Percentiles rank a stretch among this genome's conserved stretches.
Conservation (phyloP, 2,797 vertebrate genomes). For the Pithecia hirsuta region DNA sequence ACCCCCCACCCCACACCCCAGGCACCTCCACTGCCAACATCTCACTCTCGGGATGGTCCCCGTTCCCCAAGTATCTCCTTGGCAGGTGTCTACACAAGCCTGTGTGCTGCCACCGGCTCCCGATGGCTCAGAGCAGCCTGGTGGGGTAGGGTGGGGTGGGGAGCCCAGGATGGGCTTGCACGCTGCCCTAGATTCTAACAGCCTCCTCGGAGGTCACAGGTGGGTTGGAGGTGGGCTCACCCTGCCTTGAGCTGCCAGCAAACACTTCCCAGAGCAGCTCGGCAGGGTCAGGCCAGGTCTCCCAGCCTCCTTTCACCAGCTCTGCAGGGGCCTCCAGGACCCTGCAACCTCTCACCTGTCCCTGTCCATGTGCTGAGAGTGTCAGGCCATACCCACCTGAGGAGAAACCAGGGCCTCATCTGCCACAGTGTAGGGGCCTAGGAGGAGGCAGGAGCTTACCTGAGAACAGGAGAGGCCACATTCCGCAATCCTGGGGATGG, state of each 20-base stretch:
- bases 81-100: not conserved
- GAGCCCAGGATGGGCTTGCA: not conserved
- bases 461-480: conserved; percentile 84
- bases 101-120: rapidly evolving
- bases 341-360: not conserved
- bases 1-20: rapidly evolving
- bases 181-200: not conserved
- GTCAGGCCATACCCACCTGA: not conserved
- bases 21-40: not conserved
- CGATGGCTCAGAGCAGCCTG: not conserved
- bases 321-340: rapidly evolving
- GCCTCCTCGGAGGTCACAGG: not conserved
- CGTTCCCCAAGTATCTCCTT: rapidly evolving
- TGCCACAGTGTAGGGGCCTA: not conserved
- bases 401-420: not conserved
- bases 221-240: not conserved
- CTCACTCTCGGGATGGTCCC: rapidly evolving
- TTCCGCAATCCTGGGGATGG: conserved; percentile 80
- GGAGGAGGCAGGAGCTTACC: conserved; percentile 75
- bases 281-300: rapidly evolving
- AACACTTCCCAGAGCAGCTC: rapidly evolving
- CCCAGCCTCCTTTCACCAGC: not conserved
- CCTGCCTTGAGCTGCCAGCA: not conserved
- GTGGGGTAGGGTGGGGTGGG: not conserved
- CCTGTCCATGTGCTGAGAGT: rapidly evolving